Evolutionary conservation across 2,113 vertebrate species (phyloP), one percentile per base, ranked within the genome.

Genomic region (Microtus ochrogaster): DNA sequence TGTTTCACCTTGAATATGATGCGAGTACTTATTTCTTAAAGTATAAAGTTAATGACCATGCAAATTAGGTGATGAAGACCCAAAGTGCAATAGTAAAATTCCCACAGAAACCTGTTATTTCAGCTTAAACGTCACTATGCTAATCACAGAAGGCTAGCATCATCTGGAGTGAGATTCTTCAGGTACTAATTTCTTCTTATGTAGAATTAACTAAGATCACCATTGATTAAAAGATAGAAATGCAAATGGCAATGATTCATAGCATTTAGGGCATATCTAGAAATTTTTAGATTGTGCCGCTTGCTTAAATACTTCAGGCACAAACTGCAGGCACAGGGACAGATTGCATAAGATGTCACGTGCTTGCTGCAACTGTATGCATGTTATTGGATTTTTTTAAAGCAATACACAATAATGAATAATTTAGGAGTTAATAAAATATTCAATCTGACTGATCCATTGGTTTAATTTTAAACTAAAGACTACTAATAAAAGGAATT

Each of bases 361-460:
- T 98, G 98, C 89, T 97, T 81, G 2, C 95, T 97, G 96, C 97
- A 98, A 98, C 97, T 96, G 95, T 96, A 92, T 81, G 97, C 96
- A 97, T 81, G 82, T 97, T 98, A 98, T 66, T 97, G 90, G 96
- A 97, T 98, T 98, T 97, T 84, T 97, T 98, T 90, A 98, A 97
- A 98, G 95, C 94, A 97, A 94, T 95, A 94, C 96, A 96, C 96
- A 2, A 78, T 24, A 65, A 97, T 99, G 98, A 98, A 98, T 98
- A 98, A 99, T 98, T 98, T 97, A 99, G 94, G 47, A 97, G 7
- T 77, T 98, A 98, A 98, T 98, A 97, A 98, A 98, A 98, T 98
- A 98, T 98, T 98, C 98, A 98, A 93, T 96, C 98, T 98, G 96
- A 98, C 97, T 98, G 98, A 98, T 97, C 97, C 82, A 98, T 89